Base-by-base conservation (phyloP, 1,140 invertebrate genomes). In the Neodiprion lecontei region DNA sequence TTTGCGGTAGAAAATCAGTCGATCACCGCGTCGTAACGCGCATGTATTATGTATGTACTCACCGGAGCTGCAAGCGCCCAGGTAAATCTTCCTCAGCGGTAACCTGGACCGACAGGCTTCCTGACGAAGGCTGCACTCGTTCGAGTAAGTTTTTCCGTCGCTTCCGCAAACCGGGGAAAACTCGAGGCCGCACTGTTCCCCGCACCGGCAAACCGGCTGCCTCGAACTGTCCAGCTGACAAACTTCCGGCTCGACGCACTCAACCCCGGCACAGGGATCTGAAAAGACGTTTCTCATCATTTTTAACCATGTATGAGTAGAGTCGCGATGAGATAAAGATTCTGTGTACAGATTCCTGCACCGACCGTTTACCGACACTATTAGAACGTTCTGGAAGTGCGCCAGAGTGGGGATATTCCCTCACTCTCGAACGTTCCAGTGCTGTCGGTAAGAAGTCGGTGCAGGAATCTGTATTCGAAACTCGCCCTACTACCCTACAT, bases 111-210 rank as follows among this genome's bases (percentile, higher is more conserved):
- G 90, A 83, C 95, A 96, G 23, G 93, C 92, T 83, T 95, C 94
- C 76, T 94, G 91, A 72, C 92, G 90, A 78, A 97, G 90, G 76
- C 92, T 90, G 86, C 96, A 97, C 82, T 96, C 94, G 86, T 96
- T 97, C 28, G 92, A 92, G 87, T 97, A 97, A 1, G 95, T 97
- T 87, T 95, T 95, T 47, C 95, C 94, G 82, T 95, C 93, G 7
- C 93, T 96, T 10, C 93, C 96, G 81, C 96, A 97, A 49, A 97
- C 95, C 0, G 95, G 95, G 2, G 92, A 90, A 81, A 95, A 94
- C 82, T 96, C 95, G 67, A 93, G 86, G n/a, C 92, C 89, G 83
- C 96, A 97, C 49, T 93, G 90, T 81, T 94, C 94, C 11, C 93
- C 93, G 83, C 96, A 97, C 28, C 92, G 90, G 86, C 96, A 97